Percentiles rank a stretch among this genome's conserved stretches.
phyloP scores from a whole-genome alignment of 64 coral and sea anemone species.

The Porites australiensis region DNA sequence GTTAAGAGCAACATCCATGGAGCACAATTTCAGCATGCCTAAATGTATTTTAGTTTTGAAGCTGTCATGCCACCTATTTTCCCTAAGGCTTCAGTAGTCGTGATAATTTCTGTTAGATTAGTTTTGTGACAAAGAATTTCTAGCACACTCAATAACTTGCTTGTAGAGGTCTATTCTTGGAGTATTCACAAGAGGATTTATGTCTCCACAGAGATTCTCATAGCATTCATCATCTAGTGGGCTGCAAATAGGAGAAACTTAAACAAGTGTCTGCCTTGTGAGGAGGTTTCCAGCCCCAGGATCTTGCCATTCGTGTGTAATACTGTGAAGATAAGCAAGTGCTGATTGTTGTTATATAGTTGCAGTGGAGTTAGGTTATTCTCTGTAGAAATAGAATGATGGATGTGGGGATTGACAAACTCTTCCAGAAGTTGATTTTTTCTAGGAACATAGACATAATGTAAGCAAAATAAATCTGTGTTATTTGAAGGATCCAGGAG shows the following conservation, averaged over 20 bases:
- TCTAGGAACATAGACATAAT: constrained; percentile 12
- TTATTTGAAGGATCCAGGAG: neutral
- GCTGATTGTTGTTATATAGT: neutral
- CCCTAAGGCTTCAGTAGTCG: neutral
- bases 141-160: constrained; percentile 5
- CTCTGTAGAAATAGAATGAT: constrained; percentile 11
- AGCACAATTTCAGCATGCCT: neutral
- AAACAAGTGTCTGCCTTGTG: neutral
- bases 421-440: neutral
- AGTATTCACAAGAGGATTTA: constrained; percentile 11
- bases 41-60: neutral
- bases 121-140: neutral
- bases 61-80: constrained; percentile 1
- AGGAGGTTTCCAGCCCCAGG: neutral
- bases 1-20: neutral
- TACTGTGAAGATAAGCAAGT: constrained; percentile 3
- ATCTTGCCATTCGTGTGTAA: neutral
- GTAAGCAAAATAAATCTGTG: constrained; percentile 8
- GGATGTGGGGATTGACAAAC: neutral
- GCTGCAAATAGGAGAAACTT: neutral
- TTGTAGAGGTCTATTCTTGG: too few relatives aligned
- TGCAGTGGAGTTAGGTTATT: neutral
- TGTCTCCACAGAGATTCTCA: neutral
- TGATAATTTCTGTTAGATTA: neutral
- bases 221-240: neutral